These are phyloP conservation scores for Thalassaphorura encarpata DNA, from an alignment of 1,140 invertebrate species.

Conservation along the genomic window DNA sequence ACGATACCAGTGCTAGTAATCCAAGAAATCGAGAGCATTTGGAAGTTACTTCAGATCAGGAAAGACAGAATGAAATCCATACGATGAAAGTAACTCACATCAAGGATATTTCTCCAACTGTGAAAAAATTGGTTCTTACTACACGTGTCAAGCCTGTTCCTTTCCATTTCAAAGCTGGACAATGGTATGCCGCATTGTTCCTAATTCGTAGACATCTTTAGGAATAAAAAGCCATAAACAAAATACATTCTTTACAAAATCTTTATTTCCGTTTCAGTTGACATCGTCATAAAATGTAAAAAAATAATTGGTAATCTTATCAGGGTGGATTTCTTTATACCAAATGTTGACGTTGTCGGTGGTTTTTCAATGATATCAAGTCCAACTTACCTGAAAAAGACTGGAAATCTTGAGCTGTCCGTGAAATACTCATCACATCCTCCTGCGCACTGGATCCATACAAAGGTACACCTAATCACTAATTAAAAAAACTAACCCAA, in stretches of 20 bases:
- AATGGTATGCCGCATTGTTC: conserved; percentile 28
- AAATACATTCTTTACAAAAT: background rate
- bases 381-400: conserved; percentile 33
- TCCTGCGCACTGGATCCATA: conserved; percentile 39
- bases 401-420: conserved; percentile 35
- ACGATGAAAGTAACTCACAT: conserved; percentile 10
- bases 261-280: conserved; percentile 1
- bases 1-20: too few species aligned
- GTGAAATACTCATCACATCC: conserved; percentile 38
- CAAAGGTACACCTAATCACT: conserved; percentile 33
- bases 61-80: conserved; percentile 9
- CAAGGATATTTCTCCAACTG: conserved; percentile 19
- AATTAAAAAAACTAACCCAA: background rate
- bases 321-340: conserved; percentile 41
- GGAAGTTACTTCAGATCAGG: background rate
- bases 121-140: conserved; percentile 21
- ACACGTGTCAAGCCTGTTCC: background rate
- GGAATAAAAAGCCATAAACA: background rate
- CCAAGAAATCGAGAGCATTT: conserved; percentile 29
- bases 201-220: too few species aligned
- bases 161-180: conserved; percentile 27
- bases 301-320: conserved; percentile 14
- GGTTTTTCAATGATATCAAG: conserved; percentile 40
- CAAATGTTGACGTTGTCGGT: conserved; percentile 36
- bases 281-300: too few species aligned